Evolutionary conservation across 1,140 invertebrate species (phyloP).

Genomic region (Drusus annulatus): DNA sequence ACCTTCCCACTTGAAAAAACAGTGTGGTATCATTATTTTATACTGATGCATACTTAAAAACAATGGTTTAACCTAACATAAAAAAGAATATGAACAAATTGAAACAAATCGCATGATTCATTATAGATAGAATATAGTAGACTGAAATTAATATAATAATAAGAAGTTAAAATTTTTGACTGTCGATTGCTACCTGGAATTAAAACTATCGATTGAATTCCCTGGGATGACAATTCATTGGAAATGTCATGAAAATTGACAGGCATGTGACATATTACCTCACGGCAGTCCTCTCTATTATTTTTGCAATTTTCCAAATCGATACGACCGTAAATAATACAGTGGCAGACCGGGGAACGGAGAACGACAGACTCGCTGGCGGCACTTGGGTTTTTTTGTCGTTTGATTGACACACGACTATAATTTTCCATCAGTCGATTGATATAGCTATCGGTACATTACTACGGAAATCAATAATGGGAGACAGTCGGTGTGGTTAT

Average conservation of each 20-base stretch:
- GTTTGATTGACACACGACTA: background rate
- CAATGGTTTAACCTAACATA: too few relatives aligned
- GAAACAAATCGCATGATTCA: too few relatives aligned
- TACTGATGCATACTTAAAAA: too few relatives aligned
- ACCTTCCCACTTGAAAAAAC: too few relatives aligned
- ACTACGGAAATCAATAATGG: too few relatives aligned
- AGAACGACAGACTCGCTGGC: background rate
- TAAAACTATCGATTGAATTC: background rate
- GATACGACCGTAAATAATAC: background rate
- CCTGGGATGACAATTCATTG: background rate
- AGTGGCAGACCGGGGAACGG: background rate
- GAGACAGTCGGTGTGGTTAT: too few relatives aligned
- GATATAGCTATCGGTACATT: background rate
- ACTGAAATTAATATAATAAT: too few relatives aligned
- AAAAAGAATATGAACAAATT: too few relatives aligned
- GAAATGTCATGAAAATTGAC: conserved; percentile 27
- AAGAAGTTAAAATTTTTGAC: too few relatives aligned
- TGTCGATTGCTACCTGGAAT: background rate
- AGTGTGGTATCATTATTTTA: too few relatives aligned
- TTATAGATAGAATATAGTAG: too few relatives aligned
- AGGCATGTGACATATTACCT: conserved; percentile 11
- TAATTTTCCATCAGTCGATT: background rate
- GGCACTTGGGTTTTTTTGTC: conserved; percentile 2
- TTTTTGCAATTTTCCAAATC: conserved; percentile 34
- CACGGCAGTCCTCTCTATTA: conserved; percentile 11